Evolutionary conservation across 2,888 invertebrate species (phyloP).

Genomic region (Oconnorella tubifera): DNA sequence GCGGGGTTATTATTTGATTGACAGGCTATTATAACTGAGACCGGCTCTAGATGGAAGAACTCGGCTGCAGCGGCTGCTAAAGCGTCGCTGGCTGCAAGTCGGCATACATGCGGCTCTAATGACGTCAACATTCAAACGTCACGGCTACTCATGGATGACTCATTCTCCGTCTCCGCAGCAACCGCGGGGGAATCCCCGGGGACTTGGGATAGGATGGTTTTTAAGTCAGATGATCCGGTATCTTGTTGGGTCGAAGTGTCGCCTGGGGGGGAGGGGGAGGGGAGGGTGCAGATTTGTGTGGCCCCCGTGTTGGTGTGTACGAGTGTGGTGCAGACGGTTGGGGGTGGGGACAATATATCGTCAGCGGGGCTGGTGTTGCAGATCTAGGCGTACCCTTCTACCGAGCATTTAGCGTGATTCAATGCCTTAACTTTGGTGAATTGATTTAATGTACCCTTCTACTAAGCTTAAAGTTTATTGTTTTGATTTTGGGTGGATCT

Average conservation of each 20-base stretch:
- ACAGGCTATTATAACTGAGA: constrained; percentile 68
- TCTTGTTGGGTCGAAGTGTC: constrained; percentile 81
- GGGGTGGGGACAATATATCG: constrained; percentile 83
- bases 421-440: too few species aligned
- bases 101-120: constrained; percentile 73
- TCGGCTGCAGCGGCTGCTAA: constrained; percentile 76
- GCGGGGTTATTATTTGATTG: background rate
- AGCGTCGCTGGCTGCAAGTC: constrained; percentile 75
- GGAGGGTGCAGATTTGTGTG: constrained; percentile 66
- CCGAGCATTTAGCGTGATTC: too few species aligned
- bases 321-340: constrained; percentile 75
- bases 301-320: constrained; percentile 81
- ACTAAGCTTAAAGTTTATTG: too few species aligned
- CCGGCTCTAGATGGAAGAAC: constrained; percentile 69
- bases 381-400: too few species aligned
- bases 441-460: too few species aligned
- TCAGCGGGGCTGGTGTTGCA: constrained; percentile 73
- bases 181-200: constrained; percentile 51
- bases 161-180: constrained; percentile 63
- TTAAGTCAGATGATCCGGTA: constrained; percentile 71
- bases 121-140: constrained; percentile 61
- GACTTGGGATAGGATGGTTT: too few species aligned
- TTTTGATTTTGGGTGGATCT: too few species aligned
- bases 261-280: constrained; percentile 30
- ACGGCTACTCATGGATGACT: constrained; percentile 73